These are phyloP conservation scores for Drosophila nikananu DNA, from an alignment of 1,140 invertebrate species.

Conservation along the genomic window DNA sequence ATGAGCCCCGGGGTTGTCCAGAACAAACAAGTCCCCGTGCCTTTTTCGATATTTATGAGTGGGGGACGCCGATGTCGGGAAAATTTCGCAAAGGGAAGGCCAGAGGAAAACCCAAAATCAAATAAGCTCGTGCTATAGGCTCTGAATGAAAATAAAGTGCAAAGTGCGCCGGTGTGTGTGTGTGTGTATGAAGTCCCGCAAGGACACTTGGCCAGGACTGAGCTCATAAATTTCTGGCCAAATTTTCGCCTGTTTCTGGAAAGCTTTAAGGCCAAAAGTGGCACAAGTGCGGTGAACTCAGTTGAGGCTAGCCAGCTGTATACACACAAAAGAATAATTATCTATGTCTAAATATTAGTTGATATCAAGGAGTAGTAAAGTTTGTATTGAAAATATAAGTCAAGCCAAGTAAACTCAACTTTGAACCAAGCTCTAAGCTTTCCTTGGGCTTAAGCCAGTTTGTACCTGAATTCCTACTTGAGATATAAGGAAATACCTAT, in stretches of 20 bases:
- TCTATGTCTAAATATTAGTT: neutral
- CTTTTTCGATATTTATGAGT: slow-evolving; percentile 52
- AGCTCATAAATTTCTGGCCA: slow-evolving; percentile 60
- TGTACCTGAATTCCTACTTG: too few relatives aligned
- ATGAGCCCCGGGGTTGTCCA: slow-evolving; percentile 34
- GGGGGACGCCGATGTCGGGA: neutral
- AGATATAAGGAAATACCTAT: too few relatives aligned
- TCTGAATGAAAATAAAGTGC: slow-evolving; percentile 72
- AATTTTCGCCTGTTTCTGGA: slow-evolving; percentile 42
- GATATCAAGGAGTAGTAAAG: neutral
- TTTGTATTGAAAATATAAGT: neutral
- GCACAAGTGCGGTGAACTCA: slow-evolving; percentile 2
- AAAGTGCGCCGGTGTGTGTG: slow-evolving; percentile 34
- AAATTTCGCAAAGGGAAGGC: slow-evolving; percentile 14
- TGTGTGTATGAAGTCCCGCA: slow-evolving; percentile 57
- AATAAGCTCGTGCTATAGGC: slow-evolving; percentile 42
- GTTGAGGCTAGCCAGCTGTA: slow-evolving; percentile 14
- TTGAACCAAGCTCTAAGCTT: neutral
- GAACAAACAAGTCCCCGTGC: slow-evolving; percentile 32
- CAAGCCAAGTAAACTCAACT: neutral
- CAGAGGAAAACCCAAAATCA: slow-evolving; percentile 26
- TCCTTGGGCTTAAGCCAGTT: neutral
- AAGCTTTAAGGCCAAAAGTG: slow-evolving; percentile 50
- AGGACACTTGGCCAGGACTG: slow-evolving; percentile 58
- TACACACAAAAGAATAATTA: slow-evolving; percentile 13